A percentile compares a stretch with the other conserved stretches of the same genome.
Evolutionary conservation across 2,113 vertebrate species (phyloP).

Genomic region (Nyctibius bracteatus): DNA sequence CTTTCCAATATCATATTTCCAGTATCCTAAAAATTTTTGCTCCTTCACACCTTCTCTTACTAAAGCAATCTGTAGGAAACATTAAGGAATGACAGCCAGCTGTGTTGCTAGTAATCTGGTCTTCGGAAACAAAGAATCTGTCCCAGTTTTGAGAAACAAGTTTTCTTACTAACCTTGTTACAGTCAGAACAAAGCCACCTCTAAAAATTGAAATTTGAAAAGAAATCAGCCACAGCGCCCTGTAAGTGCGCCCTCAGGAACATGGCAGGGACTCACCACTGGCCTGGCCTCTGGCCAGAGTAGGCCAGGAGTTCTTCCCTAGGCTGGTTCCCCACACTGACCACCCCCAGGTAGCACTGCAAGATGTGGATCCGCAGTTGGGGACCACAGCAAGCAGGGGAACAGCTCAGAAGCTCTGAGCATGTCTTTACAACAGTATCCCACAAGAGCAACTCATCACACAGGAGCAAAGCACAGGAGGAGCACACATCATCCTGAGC

Average conservation of each 20-base stretch:
- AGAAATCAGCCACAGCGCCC: neutral
- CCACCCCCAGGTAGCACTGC: neutral
- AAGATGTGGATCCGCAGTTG: neutral
- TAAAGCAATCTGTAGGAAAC: neutral
- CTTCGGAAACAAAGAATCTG: neutral
- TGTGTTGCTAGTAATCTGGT: neutral
- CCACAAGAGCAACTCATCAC: fast-evolving
- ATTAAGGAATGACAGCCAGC: neutral
- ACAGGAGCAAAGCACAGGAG: neutral
- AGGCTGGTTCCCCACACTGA: neutral
- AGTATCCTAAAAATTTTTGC: neutral
- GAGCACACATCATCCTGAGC: neutral
- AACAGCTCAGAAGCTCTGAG: neutral
- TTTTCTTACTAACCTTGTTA: neutral
- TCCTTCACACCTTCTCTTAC: conserved; percentile 3
- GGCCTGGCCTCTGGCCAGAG: neutral
- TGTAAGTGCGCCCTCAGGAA: neutral
- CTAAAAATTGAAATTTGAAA: neutral
- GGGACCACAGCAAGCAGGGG: fast-evolving
- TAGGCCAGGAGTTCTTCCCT: neutral
- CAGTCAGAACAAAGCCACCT: neutral
- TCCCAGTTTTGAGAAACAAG: neutral
- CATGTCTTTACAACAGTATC: fast-evolving
- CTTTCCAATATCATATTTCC: neutral
- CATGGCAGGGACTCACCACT: fast-evolving